phyloP scores from a whole-genome alignment of 2,797 vertebrate genomes.

The Eptatretus atami region DNA sequence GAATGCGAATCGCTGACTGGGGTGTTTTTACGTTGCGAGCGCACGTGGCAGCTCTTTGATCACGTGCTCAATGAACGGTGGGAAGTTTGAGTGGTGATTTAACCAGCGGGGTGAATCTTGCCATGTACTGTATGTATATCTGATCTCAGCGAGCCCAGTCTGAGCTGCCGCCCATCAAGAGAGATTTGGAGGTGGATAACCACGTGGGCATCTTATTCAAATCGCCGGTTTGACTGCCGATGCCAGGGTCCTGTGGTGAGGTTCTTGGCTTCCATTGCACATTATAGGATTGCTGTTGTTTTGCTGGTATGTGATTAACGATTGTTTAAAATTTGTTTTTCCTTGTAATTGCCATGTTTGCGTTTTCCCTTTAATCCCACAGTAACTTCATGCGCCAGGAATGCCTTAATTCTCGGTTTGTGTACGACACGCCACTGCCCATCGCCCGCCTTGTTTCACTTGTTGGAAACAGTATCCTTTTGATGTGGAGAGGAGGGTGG shows the following conservation, averaged over 20 bases:
- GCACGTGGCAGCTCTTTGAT: no score
- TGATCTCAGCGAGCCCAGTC: conserved; percentile 57
- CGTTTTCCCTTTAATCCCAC: conserved; percentile 8
- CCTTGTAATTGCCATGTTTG: not conserved
- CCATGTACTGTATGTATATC: conserved; percentile 7
- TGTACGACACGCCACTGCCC: conserved; percentile 75
- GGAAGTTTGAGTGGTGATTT: no score
- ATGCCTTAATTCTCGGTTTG: conserved; percentile 83
- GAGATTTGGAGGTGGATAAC: conserved; percentile 84
- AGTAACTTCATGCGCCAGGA: conserved; percentile 99
- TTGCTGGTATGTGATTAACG: not conserved
- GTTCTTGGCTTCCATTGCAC: not conserved
- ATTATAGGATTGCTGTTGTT: not conserved
- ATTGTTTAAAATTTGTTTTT: not conserved
- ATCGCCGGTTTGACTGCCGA: conserved; percentile 88
- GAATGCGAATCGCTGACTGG: no score
- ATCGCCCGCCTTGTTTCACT: conserved; percentile 64
- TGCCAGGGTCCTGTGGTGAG: conserved; percentile 58
- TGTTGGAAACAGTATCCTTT: conserved; percentile 96
- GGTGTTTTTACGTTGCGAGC: no score
- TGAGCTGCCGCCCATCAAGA: conserved; percentile 92
- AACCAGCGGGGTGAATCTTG: no score
- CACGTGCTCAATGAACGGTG: no score
- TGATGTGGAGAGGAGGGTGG: not conserved
- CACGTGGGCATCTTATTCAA: conserved; percentile 84